phyloP scores from a whole-genome alignment of 1,140 invertebrate species.

The Acromyrmex charruanus region DNA sequence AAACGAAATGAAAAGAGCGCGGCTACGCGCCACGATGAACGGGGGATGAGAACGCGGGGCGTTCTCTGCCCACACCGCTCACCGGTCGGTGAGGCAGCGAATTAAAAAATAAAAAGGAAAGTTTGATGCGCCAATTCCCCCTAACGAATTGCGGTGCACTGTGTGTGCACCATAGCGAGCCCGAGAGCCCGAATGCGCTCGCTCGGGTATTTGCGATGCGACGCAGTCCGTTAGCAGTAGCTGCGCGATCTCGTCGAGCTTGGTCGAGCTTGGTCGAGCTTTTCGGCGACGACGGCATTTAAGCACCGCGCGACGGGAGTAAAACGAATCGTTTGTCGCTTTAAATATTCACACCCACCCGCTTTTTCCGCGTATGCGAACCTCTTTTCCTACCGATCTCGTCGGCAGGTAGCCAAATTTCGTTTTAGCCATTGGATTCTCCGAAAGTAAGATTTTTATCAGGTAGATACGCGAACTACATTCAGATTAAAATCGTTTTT shows the following conservation, averaged over 20 bases:
- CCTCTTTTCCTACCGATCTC: slow-evolving; percentile 37
- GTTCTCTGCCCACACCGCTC: background rate
- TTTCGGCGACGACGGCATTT: slow-evolving; percentile 54
- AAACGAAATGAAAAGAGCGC: slow-evolving; percentile 77
- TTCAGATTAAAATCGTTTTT: background rate
- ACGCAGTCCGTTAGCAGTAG: background rate
- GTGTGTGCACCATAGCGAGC: slow-evolving; percentile 5
- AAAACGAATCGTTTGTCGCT: slow-evolving; percentile 68
- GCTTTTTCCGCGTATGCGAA: slow-evolving; percentile 25
- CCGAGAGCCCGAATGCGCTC: slow-evolving; percentile 22
- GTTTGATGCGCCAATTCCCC: slow-evolving; percentile 37
- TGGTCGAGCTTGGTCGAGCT: slow-evolving; percentile 1
- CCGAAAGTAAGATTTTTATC: slow-evolving; percentile 35
- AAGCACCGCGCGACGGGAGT: slow-evolving; percentile 40
- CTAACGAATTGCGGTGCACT: slow-evolving; percentile 68
- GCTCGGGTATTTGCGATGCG: slow-evolving; percentile 22
- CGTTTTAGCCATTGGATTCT: slow-evolving; percentile 17
- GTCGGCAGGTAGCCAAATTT: slow-evolving; percentile 47
- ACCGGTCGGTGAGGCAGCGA: slow-evolving; percentile 55
- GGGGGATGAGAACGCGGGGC: background rate
- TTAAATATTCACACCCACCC: slow-evolving; percentile 64
- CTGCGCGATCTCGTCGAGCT: slow-evolving; percentile 20
- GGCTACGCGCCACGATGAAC: background rate
- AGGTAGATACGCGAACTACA: background rate
- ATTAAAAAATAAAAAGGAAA: slow-evolving; percentile 72